phyloP scores from a whole-genome alignment of 2,797 vertebrate species.

The Sylvia borin region DNA sequence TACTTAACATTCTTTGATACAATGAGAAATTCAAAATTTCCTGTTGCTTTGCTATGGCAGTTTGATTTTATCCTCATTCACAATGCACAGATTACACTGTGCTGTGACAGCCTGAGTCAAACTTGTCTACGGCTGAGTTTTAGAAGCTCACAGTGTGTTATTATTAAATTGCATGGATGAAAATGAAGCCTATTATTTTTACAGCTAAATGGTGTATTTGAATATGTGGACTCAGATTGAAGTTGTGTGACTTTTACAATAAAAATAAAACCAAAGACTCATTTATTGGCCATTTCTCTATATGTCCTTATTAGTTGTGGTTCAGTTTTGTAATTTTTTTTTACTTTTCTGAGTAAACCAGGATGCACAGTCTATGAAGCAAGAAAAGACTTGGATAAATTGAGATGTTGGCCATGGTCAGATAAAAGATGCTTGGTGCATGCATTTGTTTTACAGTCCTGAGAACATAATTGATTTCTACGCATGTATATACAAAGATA shows the following conservation, averaged over 20 bases:
- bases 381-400: background rate
- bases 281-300: background rate
- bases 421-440: background rate
- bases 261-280: background rate
- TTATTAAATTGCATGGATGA: background rate
- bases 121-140: background rate
- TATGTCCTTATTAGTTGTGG: background rate
- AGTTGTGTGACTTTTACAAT: background rate
- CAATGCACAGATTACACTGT: background rate
- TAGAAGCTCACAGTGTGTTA: background rate
- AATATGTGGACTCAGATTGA: background rate
- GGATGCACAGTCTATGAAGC: background rate
- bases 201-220: background rate
- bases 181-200: background rate
- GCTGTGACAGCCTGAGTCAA: background rate
- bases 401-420: background rate
- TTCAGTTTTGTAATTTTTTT: background rate
- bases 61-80: background rate
- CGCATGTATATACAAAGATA: background rate
- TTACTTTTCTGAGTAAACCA: background rate
- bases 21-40: background rate
- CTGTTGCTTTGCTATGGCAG: background rate
- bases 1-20: background rate
- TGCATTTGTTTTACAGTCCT: background rate
- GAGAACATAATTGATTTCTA: background rate